Conservation (phyloP, 1,140 invertebrate genomes). For the Laupala kohalensis region DNA sequence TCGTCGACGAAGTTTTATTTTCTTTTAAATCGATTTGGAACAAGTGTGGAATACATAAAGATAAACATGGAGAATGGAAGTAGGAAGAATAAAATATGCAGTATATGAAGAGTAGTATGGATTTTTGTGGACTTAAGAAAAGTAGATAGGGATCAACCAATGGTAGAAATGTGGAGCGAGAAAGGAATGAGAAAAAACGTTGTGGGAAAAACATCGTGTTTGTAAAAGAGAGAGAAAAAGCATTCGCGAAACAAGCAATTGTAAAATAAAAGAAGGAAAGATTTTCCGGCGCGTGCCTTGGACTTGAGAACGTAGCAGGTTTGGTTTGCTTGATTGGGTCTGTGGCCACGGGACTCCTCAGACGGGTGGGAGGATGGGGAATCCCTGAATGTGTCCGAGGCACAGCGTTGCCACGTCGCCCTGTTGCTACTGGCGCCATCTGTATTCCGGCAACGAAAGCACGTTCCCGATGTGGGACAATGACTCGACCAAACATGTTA, state of each 20-base stretch:
- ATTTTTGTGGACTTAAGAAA: neutral
- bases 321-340: neutral
- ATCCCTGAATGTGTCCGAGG: too few species aligned
- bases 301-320: neutral
- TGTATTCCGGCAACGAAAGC: neutral
- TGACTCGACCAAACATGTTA: neutral
- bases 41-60: neutral
- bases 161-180: neutral
- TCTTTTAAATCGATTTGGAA: neutral
- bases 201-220: neutral
- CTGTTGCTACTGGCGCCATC: neutral
- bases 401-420: neutral
- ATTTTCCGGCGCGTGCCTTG: neutral
- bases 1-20: neutral
- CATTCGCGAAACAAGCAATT: too few species aligned
- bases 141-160: neutral
- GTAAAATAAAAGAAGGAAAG: too few species aligned
- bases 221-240: too few species aligned
- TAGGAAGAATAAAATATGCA: too few species aligned
- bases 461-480: neutral
- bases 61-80: neutral
- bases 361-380: neutral
- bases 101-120: too few species aligned
- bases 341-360: neutral
- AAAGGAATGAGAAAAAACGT: neutral